Base-by-base conservation (phyloP, 2,113 vertebrate genomes). In the Hiodon alosoides region DNA sequence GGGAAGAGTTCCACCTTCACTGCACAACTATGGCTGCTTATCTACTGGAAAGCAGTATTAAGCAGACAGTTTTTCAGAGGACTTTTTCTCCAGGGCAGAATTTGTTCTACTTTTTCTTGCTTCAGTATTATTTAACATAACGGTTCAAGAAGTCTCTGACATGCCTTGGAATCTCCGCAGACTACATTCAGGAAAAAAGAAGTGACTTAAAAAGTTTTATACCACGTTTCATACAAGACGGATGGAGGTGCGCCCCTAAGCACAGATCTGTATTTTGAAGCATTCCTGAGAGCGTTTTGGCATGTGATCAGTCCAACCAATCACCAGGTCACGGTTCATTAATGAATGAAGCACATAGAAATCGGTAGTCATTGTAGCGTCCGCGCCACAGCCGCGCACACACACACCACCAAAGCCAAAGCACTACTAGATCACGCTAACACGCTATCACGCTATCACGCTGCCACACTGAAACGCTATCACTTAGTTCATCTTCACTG, bases 241-340 rank as follows among this genome's bases (percentile, higher is more conserved):
- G 31, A 31, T 31, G 31, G 31, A 2, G 8, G 10, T 47, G 4
- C 11, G 7, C 54, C 52, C 69, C 69, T 9, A 9, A 70, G 69
- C 52, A 47, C 17, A 70, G 46, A 55, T 70, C 52, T 55, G 57
- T 70, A 71, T 58, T 65, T 73, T 65, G 46, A 5, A 6, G 48
- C 17, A 53, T 65, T 73, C 71, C 52, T 16, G 52, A 46, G 10
- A 47, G 57, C 47, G 31, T 62, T 73, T 10, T 46, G 47, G 17
- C 46, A 31, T 9, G 9, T 11, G 17, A 16, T 55, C 50, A 55
- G 17, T 31, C 62, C 31, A 46, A 65, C 7, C 60, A 73, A 7
- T 73, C 61, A 73, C 9, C 4, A 3, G 14, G 61, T 66, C 3
- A n/a, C 31, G 72, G 1, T 31, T 31, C 31, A 31, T 31, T 31